Evolutionary conservation across 1,140 invertebrate genomes (phyloP).

Genomic region (Drosophila takahashii): DNA sequence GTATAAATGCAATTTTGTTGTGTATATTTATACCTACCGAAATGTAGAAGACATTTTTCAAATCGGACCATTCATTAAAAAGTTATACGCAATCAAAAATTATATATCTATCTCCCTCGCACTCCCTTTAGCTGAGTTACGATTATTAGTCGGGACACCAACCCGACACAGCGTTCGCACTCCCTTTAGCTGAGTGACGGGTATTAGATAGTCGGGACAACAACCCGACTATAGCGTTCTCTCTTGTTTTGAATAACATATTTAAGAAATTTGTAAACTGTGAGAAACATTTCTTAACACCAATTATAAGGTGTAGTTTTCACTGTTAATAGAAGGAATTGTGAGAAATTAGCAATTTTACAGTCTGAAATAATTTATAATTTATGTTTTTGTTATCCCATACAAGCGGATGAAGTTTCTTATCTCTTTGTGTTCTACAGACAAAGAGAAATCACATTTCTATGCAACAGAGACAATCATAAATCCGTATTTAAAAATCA

Average conservation of each 20-base stretch:
- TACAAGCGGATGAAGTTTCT: background rate
- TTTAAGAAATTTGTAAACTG: background rate
- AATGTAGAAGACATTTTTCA: too few relatives aligned
- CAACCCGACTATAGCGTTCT: too few relatives aligned
- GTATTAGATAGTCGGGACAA: too few relatives aligned
- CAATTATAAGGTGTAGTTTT: background rate
- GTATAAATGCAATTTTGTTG: too few relatives aligned
- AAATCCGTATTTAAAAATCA: conserved; percentile 11
- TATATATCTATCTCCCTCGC: too few relatives aligned
- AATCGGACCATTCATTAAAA: too few relatives aligned
- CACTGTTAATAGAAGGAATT: background rate
- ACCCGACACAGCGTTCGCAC: too few relatives aligned
- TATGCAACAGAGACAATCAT: conserved; percentile 6
- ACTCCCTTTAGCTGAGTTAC: too few relatives aligned
- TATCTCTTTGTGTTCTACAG: conserved; percentile 1
- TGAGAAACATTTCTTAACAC: background rate
- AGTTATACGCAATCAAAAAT: too few relatives aligned
- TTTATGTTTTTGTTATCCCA: background rate
- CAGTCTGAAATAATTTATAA: background rate
- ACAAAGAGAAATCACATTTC: conserved; percentile 25
- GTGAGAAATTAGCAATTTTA: background rate
- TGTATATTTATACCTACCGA: too few relatives aligned
- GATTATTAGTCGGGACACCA: too few relatives aligned
- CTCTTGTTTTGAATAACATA: background rate
- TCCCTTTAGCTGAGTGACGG: too few relatives aligned